Conservation (phyloP, 2,797 vertebrate species). For the Carapus acus region DNA sequence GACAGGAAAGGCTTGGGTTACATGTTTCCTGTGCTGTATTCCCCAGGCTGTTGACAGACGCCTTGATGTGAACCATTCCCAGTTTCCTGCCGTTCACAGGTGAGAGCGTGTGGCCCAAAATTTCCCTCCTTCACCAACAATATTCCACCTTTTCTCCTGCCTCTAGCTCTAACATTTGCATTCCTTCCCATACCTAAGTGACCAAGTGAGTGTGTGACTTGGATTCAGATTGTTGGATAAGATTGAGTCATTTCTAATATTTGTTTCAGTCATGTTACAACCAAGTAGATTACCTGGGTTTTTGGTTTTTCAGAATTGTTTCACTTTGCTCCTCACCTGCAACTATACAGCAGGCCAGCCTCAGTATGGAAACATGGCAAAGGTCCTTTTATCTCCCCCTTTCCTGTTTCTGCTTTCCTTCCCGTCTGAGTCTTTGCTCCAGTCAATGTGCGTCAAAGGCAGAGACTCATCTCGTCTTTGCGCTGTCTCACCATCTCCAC, state of each 20-base stretch:
- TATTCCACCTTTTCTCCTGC: slow-evolving; percentile 7
- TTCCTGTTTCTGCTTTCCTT: background rate
- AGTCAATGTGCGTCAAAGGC: slow-evolving; percentile 24
- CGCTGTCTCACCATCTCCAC: slow-evolving; percentile 13
- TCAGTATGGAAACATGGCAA: too few relatives aligned
- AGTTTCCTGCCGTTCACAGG: slow-evolving; percentile 50
- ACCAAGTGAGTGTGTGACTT: too few relatives aligned
- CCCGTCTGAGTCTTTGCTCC: background rate
- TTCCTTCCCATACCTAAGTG: too few relatives aligned
- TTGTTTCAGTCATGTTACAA: too few relatives aligned
- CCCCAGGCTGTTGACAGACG: slow-evolving; percentile 37
- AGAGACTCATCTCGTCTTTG: slow-evolving; percentile 35
- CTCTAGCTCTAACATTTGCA: background rate
- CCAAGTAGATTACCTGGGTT: too few relatives aligned
- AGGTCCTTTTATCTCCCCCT: background rate
- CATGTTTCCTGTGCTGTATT: slow-evolving; percentile 51
- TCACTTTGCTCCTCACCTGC: too few relatives aligned
- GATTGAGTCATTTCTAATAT: too few relatives aligned
- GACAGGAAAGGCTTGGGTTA: slow-evolving; percentile 57
- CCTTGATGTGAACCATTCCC: slow-evolving; percentile 44
- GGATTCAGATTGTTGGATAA: too few relatives aligned
- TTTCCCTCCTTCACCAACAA: slow-evolving; percentile 18
- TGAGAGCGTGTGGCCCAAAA: slow-evolving; percentile 26
- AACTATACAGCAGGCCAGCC: too few relatives aligned
- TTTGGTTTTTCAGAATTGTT: too few relatives aligned